phyloP scores from a whole-genome alignment of 2,888 invertebrate genomes.

The Ophonus ardosiacus region DNA sequence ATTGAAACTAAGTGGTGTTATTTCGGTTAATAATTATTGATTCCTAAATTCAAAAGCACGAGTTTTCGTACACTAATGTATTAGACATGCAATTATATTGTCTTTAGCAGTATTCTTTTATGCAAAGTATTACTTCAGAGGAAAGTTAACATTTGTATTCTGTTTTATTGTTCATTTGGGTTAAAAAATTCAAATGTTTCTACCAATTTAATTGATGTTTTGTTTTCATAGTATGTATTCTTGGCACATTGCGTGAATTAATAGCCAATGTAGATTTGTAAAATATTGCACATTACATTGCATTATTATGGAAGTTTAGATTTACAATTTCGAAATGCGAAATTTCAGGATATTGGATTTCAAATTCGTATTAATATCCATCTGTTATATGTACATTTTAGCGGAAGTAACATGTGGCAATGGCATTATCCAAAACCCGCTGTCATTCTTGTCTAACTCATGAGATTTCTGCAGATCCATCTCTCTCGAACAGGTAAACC shows the following conservation, averaged over 20 bases:
- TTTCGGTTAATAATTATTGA: too few relatives aligned
- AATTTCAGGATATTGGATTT: constrained; percentile 16
- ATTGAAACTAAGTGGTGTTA: too few relatives aligned
- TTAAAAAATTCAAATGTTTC: neutral
- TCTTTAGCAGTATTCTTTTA: too few relatives aligned
- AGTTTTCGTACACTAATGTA: too few relatives aligned
- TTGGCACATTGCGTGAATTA: neutral
- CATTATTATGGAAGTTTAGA: neutral
- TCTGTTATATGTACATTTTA: constrained; percentile 21
- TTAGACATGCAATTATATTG: too few relatives aligned
- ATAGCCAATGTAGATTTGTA: neutral
- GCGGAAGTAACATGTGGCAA: constrained; percentile 28
- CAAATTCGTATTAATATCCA: constrained; percentile 15
- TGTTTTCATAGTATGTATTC: neutral
- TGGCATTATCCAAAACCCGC: constrained; percentile 3
- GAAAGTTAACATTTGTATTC: too few relatives aligned
- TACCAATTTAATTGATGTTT: neutral
- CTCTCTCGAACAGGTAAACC: constrained; percentile 36
- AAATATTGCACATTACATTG: neutral
- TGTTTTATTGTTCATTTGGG: too few relatives aligned
- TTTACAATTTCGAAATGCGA: neutral
- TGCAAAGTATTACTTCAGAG: too few relatives aligned
- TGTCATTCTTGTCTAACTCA: constrained; percentile 21
- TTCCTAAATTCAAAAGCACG: too few relatives aligned
- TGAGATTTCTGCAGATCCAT: neutral